Evolutionary conservation across 2,797 vertebrate species (phyloP), one percentile per base, ranked within the genome.

Genomic region (Eospalax fontanierii): DNA sequence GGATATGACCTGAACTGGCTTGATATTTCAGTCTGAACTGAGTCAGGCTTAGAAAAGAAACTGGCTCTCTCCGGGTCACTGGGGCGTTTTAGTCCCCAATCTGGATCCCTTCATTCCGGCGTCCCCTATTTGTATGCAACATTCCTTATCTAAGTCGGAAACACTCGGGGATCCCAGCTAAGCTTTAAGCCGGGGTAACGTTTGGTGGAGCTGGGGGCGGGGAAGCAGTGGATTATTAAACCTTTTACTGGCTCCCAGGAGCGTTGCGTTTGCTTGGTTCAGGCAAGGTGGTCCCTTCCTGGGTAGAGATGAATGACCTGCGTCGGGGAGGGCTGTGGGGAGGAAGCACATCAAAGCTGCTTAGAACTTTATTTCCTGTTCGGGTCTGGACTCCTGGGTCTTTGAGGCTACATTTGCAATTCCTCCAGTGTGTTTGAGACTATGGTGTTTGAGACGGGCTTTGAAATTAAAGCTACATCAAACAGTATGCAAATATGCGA

Each of bases 1-100:
- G 98, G 97, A 98, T 98, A 96, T 97, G 94, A 98, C 91, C 97
- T 96, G 98, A 97, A 96, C 97, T 96, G 96, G 95, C 96, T 95
- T 97, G 73, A 83, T 95, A 89, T 82, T 95, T 97, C 97, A 40
- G 86, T 89, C 85, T 85, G 95, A 97, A 92, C 63, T 87, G 81
- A 96, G 68, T 74, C 63, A n/a, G n/a, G 93, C 79, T 93, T 95
- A 43, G 95, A 98, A 97, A 92, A 90, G 88, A 97, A 97, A 96
- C 95, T 18, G 3, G 87, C 89, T 95, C 73, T 93, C 95, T 73
- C 84, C 50, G 9, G 1, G 14, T 68, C 59, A 89, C 97, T 86
- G 74, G 40, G 73, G 76, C 95, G 90, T 81, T 96, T 96, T 92
- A 38, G 87, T 96, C 80, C 90, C 54, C 75, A 89, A 40, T 61